phyloP scores from a whole-genome alignment of 2,888 invertebrate species.

The Oscheius sp. region DNA sequence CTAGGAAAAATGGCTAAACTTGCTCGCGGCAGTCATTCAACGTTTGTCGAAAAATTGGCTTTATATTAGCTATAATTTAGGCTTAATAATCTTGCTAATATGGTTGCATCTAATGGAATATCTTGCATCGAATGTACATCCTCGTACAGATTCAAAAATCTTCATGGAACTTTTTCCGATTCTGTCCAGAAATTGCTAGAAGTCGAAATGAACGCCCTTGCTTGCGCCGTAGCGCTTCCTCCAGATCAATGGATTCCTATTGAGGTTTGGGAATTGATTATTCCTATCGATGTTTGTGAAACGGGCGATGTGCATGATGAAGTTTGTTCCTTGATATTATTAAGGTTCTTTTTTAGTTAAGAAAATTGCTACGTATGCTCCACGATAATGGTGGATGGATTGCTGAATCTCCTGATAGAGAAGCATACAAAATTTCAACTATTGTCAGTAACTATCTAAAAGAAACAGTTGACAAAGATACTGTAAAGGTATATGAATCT shows the following conservation, averaged over 20 bases:
- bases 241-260: conserved; percentile 39
- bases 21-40: background rate
- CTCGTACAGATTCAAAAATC: conserved; percentile 35
- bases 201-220: conserved; percentile 35
- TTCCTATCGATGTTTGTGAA: conserved; percentile 39
- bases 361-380: background rate
- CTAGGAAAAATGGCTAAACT: conserved; percentile 37
- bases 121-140: conserved; percentile 31
- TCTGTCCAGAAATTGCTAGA: conserved; percentile 36
- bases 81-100: background rate
- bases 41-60: background rate
- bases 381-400: conserved; percentile 13
- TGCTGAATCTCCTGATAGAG: background rate
- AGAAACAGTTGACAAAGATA: conserved; percentile 5
- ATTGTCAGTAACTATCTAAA: conserved; percentile 15
- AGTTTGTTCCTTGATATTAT: conserved; percentile 4
- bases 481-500: no score
- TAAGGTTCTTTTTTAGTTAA: background rate
- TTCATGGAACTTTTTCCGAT: conserved; percentile 28
- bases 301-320: conserved; percentile 33
- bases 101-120: conserved; percentile 13
- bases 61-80: background rate
- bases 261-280: conserved; percentile 36
- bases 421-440: background rate
- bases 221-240: conserved; percentile 38